These are phyloP conservation scores for Ecliptopera silaceata DNA, from an alignment of 2,888 invertebrate genomes.

Conservation along the genomic window DNA sequence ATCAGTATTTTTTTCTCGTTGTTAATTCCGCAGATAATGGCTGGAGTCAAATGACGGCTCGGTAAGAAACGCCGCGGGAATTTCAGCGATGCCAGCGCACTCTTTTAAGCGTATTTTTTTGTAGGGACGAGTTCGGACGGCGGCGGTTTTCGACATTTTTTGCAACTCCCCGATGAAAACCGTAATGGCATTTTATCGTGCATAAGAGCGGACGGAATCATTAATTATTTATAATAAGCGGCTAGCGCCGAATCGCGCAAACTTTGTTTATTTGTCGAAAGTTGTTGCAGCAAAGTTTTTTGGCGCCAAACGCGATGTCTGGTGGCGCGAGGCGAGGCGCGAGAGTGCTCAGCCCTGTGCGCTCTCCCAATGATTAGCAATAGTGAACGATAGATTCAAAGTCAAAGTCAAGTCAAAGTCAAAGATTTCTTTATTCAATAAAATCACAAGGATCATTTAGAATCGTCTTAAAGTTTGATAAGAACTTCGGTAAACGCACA, in stretches of 20 bases:
- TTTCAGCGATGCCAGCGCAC: conserved; percentile 78
- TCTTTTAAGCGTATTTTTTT: conserved; percentile 79
- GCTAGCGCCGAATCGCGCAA: conserved; percentile 72
- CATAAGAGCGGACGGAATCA: conserved; percentile 80
- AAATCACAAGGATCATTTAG: too few species aligned
- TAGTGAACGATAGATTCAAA: too few species aligned
- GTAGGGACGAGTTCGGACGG: conserved; percentile 65
- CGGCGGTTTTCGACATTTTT: conserved; percentile 75
- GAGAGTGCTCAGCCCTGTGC: conserved; percentile 9
- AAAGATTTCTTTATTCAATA: too few species aligned
- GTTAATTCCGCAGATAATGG: conserved; percentile 82
- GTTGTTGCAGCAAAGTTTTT: conserved; percentile 49
- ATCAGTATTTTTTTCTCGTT: conserved; percentile 71
- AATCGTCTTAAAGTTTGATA: too few species aligned
- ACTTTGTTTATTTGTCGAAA: conserved; percentile 62
- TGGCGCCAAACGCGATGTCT: conserved; percentile 40
- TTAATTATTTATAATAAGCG: conserved; percentile 83
- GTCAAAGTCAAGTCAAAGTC: too few species aligned
- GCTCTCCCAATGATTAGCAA: background rate
- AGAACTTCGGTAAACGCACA: too few species aligned
- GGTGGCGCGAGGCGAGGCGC: conserved; percentile 36
- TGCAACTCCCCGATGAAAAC: conserved; percentile 77
- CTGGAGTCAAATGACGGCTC: conserved; percentile 77
- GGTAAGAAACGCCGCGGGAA: conserved; percentile 76
- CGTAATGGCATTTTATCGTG: conserved; percentile 83